Evolutionary conservation across 2,797 vertebrate species (phyloP), one percentile per base, ranked within the genome.

Genomic region (Crenuchus spilurus): DNA sequence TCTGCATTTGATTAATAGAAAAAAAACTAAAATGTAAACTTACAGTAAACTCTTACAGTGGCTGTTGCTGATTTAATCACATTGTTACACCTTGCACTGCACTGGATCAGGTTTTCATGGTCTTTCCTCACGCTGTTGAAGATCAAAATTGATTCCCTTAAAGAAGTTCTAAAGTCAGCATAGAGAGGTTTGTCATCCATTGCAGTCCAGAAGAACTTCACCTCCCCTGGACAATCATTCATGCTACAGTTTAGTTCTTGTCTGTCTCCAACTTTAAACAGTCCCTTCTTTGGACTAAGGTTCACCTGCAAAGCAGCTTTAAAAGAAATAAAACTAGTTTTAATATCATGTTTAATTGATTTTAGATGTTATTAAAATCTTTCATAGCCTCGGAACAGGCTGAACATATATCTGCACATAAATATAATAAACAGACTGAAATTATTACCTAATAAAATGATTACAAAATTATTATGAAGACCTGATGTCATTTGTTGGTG

Each of bases 31-130:
- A 18, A 4, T 31, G 28, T 30, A 7, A 33, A 90, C 92, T 91
- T 72, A 94, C 92, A 80, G 81, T 90, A 93, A 1, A 93, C 85
- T 0, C 31, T 49, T 1, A 94, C 64, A 0, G 0, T 3, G 0
- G 54, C 65, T 0, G 0, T 22, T 0, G n/a, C 28, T 62, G 85
- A 79, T 46, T 6, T 76, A 1, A 0, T 2, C 0, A 64, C 3
- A 0, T 0, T 14, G 16, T 61, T 80, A 57, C 92, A 94, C 31
- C 0, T 13, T 9, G 82, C 88, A 20, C 13, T 77, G 55, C 92
- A 93, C 20, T 81, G 8, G 65, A 91, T 64, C 0, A 2, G 2
- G 2, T 80, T 88, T 4, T 91, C 87, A 3, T 91, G 83, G 2
- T 80, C 66, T 1, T 1, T 41, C 10, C 0, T 60, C 48, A 92